These are phyloP conservation scores for Heliconius himera DNA, from an alignment of 1,140 invertebrate species.

Conservation along the genomic window DNA sequence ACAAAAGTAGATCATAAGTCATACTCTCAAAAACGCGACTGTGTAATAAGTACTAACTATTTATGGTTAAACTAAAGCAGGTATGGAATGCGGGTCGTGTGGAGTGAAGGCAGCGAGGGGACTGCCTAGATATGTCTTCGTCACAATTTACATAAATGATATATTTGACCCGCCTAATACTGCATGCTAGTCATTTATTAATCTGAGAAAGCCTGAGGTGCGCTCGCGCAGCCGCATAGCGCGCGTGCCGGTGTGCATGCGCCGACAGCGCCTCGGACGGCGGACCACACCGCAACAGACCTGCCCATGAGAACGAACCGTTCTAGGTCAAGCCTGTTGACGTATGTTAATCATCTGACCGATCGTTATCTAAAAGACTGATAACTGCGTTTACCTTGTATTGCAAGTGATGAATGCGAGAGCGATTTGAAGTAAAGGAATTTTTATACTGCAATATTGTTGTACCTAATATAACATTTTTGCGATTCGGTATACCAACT, in stretches of 20 bases:
- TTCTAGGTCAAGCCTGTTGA: slow-evolving; percentile 69
- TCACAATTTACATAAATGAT: slow-evolving; percentile 82
- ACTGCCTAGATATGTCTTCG: slow-evolving; percentile 79
- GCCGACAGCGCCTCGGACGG: slow-evolving; percentile 63
- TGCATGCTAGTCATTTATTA: slow-evolving; percentile 76
- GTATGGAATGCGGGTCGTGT: slow-evolving; percentile 70
- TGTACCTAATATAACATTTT: neutral
- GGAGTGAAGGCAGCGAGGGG: slow-evolving; percentile 62
- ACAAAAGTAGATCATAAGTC: slow-evolving; percentile 33
- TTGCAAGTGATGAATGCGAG: slow-evolving; percentile 21
- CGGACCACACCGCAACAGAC: slow-evolving; percentile 65
- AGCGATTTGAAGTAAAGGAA: neutral
- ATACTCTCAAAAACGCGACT: slow-evolving; percentile 34
- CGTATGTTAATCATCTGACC: slow-evolving; percentile 63
- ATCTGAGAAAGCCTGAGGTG: slow-evolving; percentile 56
- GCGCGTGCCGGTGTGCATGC: slow-evolving; percentile 67
- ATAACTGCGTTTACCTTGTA: slow-evolving; percentile 24
- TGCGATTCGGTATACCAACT: too few species aligned
- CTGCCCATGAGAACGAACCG: slow-evolving; percentile 46
- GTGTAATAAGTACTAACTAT: slow-evolving; percentile 54
- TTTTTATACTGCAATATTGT: neutral
- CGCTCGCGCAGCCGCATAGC: slow-evolving; percentile 65
- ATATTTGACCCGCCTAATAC: slow-evolving; percentile 79
- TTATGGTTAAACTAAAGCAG: slow-evolving; percentile 59
- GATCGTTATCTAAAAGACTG: slow-evolving; percentile 57